Conservation (phyloP, 2,888 invertebrate genomes). For the Nephrocerus scutellatus region DNA sequence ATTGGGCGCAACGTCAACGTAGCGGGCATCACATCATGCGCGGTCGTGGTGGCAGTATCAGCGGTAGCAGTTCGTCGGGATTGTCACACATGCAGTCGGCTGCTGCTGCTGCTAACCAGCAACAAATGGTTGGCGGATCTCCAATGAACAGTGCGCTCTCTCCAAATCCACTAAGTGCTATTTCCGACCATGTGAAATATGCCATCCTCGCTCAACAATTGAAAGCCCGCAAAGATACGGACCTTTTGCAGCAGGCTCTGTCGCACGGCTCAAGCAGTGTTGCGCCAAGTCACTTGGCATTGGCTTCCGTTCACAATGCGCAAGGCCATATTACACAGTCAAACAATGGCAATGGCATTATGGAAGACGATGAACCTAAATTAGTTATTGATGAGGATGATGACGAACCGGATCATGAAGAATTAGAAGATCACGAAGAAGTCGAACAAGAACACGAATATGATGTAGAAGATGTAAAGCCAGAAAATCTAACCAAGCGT, state of each 20-base stretch:
- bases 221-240: constrained; percentile 52
- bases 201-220: constrained; percentile 74
- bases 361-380: constrained; percentile 54
- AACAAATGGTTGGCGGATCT: too few species aligned
- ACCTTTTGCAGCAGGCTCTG: constrained; percentile 43
- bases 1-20: constrained; percentile 73
- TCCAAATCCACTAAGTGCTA: constrained; percentile 43
- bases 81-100: constrained; percentile 25
- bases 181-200: constrained; percentile 64
- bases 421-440: constrained; percentile 28
- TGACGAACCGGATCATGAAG: constrained; percentile 30
- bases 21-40: constrained; percentile 51
- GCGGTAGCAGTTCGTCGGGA: too few species aligned
- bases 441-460: constrained; percentile 24
- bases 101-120: constrained; percentile 24
- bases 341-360: constrained; percentile 34
- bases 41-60: constrained; percentile 34
- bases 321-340: too few species aligned
- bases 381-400: constrained; percentile 47
- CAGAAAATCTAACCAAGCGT: constrained; percentile 25
- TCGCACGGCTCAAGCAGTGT: constrained; percentile 43
- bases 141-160: too few species aligned
- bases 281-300: too few species aligned
- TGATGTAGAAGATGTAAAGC: constrained; percentile 24
- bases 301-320: too few species aligned